Conservation (phyloP, 2,113 vertebrate genomes). For the Xenopus borealis region DNA sequence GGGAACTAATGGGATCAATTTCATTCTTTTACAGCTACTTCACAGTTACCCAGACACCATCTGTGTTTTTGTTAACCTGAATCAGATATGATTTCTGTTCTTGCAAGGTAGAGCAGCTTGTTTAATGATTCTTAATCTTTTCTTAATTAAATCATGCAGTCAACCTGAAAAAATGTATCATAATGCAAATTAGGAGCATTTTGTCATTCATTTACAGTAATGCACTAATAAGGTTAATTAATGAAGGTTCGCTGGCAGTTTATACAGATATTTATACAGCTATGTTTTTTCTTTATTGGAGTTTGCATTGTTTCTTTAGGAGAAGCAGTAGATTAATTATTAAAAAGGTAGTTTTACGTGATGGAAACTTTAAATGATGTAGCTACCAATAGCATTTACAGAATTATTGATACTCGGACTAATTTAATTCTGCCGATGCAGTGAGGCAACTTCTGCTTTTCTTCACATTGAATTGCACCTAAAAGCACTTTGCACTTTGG, state of each 20-base stretch:
- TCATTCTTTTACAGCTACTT: conserved; percentile 98
- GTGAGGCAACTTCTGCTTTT: too few relatives aligned
- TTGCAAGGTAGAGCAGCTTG: conserved; percentile 99
- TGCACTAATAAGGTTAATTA: conserved; percentile 99
- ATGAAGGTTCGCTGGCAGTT: conserved; percentile 99
- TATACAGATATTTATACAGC: conserved; percentile 95
- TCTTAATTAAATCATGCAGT: conserved; percentile 99
- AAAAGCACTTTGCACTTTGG: too few relatives aligned
- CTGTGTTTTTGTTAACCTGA: conserved; percentile 99
- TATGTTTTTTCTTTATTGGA: conserved; percentile 82
- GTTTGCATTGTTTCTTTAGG: conserved; percentile 74
- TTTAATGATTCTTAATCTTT: conserved; percentile 99
- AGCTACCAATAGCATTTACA: too few relatives aligned
- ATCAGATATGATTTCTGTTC: conserved; percentile 99
- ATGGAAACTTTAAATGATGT: too few relatives aligned
- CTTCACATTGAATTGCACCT: too few relatives aligned
- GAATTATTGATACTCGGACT: too few relatives aligned
- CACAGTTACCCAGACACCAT: conserved; percentile 99
- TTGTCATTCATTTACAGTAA: conserved; percentile 99
- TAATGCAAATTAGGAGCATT: conserved; percentile 99
- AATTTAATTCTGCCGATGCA: too few relatives aligned
- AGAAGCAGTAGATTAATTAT: conserved; percentile 62
- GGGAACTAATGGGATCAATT: conserved; percentile 98
- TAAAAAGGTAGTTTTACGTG: too few relatives aligned
- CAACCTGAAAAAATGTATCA: conserved; percentile 99